Conservation (phyloP, 2,888 invertebrate species). For the Mesorhabditis spiculigera region DNA sequence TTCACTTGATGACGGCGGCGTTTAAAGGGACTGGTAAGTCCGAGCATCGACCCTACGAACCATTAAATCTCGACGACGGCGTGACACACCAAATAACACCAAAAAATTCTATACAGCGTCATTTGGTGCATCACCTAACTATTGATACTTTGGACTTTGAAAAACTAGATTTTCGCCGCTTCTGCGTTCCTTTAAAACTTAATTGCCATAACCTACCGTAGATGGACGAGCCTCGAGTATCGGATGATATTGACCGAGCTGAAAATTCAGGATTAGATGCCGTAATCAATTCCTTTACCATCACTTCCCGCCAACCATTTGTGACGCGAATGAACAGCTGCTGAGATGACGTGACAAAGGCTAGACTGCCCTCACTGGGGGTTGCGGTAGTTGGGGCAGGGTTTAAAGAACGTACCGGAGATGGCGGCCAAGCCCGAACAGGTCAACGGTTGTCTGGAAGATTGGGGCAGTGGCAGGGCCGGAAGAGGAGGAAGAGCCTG, state of each 20-base stretch:
- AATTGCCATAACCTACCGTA: slow-evolving; percentile 35
- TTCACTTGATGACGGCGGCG: no score
- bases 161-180: background rate
- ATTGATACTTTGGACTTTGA: no score
- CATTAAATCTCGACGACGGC: no score
- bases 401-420: slow-evolving; percentile 27
- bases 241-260: slow-evolving; percentile 50
- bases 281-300: slow-evolving; percentile 67
- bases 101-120: no score
- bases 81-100: no score
- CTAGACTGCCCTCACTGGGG: slow-evolving; percentile 75
- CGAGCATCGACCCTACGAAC: no score
- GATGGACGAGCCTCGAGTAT: slow-evolving; percentile 43
- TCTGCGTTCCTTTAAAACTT: background rate
- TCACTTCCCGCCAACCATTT: slow-evolving; percentile 88
- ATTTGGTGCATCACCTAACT: no score
- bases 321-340: slow-evolving; percentile 83
- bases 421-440: slow-evolving; percentile 33
- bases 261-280: slow-evolving; percentile 14
- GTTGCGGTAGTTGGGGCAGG: background rate
- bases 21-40: no score
- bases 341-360: slow-evolving; percentile 86
- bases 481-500: background rate
- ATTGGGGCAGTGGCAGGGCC: slow-evolving; percentile 22
- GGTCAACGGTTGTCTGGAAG: slow-evolving; percentile 52